phyloP scores from a whole-genome alignment of 2,113 vertebrate species.

The Oplegnathus fasciatus region DNA sequence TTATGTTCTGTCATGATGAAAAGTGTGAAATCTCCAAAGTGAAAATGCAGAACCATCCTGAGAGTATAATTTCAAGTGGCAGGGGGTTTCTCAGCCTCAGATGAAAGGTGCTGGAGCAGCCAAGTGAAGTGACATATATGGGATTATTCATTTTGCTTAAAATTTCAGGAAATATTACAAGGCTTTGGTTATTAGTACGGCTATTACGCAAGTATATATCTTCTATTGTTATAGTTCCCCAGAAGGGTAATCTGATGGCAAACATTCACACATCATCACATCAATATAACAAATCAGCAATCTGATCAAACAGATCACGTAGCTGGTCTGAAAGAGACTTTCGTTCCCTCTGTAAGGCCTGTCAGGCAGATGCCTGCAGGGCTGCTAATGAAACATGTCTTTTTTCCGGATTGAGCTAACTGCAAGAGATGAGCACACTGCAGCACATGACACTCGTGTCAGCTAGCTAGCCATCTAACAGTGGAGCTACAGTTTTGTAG shows the following conservation, averaged over 20 bases:
- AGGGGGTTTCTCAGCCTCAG: constrained; percentile 8
- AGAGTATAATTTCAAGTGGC: not conserved
- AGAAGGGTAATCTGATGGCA: not conserved
- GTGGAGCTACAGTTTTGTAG: not conserved
- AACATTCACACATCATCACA: not conserved
- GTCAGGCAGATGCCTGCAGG: constrained; percentile 9
- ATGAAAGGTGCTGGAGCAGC: constrained; percentile 3
- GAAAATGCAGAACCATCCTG: constrained; percentile 33
- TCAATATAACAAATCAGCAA: not conserved
- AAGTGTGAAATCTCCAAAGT: constrained; percentile 10
- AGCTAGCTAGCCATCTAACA: not conserved
- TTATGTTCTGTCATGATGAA: constrained; percentile 7
- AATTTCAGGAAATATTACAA: not conserved
- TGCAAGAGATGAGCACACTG: not conserved
- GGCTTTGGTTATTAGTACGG: not conserved
- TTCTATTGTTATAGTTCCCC: not conserved
- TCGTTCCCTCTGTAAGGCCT: constrained; percentile 6
- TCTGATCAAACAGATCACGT: not conserved
- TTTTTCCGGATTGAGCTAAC: not conserved
- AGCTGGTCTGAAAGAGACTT: constrained; percentile 8
- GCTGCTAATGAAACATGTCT: not conserved
- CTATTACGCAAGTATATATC: not conserved
- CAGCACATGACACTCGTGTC: not conserved
- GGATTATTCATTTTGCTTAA: not conserved
- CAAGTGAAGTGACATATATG: not conserved